These are phyloP conservation scores for Chaetura pelagica DNA, from an alignment of 2,113 vertebrate genomes.

Conservation along the genomic window DNA sequence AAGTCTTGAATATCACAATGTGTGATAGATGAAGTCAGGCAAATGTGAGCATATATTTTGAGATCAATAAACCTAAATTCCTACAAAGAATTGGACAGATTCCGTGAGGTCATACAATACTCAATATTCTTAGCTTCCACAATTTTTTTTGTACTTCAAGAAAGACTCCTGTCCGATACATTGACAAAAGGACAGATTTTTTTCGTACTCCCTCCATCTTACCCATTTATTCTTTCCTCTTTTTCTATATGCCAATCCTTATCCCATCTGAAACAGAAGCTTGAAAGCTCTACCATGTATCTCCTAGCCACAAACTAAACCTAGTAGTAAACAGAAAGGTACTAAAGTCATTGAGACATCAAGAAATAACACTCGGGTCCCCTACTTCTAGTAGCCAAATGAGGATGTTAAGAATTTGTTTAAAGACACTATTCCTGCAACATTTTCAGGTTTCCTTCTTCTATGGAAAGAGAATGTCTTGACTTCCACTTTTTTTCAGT, in stretches of 20 bases:
- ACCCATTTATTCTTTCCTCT: not conserved
- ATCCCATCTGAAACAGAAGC: not conserved
- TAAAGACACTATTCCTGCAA: not conserved
- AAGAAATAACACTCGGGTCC: not conserved
- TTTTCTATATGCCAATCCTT: not conserved
- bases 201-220: not conserved
- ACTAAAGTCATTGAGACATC: not conserved
- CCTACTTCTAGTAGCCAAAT: not conserved
- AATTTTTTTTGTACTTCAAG: not conserved
- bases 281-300: not conserved
- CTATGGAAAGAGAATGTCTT: not conserved
- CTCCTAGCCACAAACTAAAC: not conserved
- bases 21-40: not conserved
- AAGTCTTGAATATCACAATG: not conserved
- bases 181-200: not conserved
- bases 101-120: not conserved
- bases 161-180: not conserved
- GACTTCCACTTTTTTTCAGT: not conserved
- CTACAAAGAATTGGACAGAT: not conserved
- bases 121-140: not conserved
- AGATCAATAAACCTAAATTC: not conserved
- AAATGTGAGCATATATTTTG: fast-evolving
- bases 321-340: not conserved
- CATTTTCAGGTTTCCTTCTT: not conserved
- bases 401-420: not conserved